Conservation (phyloP, 2,888 invertebrate species). For the Coenonympha glycerion region DNA sequence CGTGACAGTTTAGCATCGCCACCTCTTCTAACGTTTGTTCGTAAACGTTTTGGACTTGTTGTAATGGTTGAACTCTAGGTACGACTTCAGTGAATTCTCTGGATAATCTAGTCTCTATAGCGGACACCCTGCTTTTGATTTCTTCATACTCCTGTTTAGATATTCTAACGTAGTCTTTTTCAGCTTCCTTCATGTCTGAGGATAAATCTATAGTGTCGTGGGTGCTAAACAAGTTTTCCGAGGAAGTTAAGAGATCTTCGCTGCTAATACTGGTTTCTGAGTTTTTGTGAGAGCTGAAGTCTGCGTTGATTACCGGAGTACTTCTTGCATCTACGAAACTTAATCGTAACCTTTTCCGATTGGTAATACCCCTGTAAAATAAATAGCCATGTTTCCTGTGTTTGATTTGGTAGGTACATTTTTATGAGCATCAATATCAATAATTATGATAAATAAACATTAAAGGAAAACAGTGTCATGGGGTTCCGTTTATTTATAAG, state of each 20-base stretch:
- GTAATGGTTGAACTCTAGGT: slow-evolving; percentile 70
- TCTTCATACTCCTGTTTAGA: slow-evolving; percentile 86
- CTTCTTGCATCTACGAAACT: slow-evolving; percentile 65
- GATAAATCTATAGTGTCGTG: slow-evolving; percentile 66
- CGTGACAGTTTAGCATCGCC: slow-evolving; percentile 77
- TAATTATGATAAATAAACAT: too few species aligned
- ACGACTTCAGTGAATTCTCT: slow-evolving; percentile 78
- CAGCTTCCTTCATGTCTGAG: slow-evolving; percentile 55
- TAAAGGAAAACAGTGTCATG: too few species aligned
- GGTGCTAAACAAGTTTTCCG: slow-evolving; percentile 62
- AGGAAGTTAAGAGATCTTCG: slow-evolving; percentile 63
- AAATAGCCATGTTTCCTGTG: background rate
- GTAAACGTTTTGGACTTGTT: slow-evolving; percentile 82
- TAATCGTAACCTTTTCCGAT: slow-evolving; percentile 65
- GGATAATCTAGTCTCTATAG: slow-evolving; percentile 82
- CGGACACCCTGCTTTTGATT: slow-evolving; percentile 83
- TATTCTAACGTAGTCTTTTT: slow-evolving; percentile 80
- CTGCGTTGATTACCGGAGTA: slow-evolving; percentile 57
- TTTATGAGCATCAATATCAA: too few species aligned
- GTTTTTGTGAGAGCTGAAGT: slow-evolving; percentile 54
- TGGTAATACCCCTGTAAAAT: slow-evolving; percentile 54
- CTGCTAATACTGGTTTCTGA: slow-evolving; percentile 63
- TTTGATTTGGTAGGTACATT: too few species aligned
- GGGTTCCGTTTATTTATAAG: too few species aligned
- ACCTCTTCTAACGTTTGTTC: slow-evolving; percentile 83